Conservation (phyloP, 2,797 vertebrate species). For the Sitta carolinensis region DNA sequence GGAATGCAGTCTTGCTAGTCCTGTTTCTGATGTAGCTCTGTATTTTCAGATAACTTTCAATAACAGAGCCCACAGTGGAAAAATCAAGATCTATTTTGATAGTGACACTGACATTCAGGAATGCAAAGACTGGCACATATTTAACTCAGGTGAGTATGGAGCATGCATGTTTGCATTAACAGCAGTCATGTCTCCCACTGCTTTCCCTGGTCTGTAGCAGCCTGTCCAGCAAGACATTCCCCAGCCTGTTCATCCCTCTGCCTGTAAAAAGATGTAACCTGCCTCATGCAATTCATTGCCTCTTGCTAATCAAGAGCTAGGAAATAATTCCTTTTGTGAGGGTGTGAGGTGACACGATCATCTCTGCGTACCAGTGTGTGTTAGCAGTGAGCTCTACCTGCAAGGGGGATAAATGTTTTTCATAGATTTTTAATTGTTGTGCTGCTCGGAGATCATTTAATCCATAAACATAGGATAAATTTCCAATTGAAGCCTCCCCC, state of each 20-base stretch:
- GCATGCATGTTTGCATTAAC: not conserved
- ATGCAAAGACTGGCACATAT: constrained; percentile 88
- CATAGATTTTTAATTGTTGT: not conserved
- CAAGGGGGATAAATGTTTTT: not conserved
- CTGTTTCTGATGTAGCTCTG: not conserved
- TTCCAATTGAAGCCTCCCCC: not conserved
- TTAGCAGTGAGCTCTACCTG: not conserved
- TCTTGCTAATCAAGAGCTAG: not conserved
- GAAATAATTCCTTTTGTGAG: not conserved
- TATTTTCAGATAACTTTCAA: constrained; percentile 88
- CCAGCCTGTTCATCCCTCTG: not conserved
- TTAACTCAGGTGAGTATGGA: constrained; percentile 84
- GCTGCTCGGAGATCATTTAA: not conserved
- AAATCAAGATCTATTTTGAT: constrained; percentile 90
- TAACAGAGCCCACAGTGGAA: constrained; percentile 93
- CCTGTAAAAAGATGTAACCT: not conserved
- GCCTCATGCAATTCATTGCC: not conserved
- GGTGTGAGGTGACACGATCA: not conserved
- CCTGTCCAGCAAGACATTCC: not conserved
- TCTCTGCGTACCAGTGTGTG: not conserved
- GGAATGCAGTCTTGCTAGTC: not conserved
- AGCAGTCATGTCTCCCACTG: not conserved
- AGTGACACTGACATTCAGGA: constrained; percentile 83
- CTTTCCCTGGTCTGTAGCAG: not conserved
- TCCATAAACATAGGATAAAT: not conserved